Evolutionary conservation across 2,888 invertebrate genomes (phyloP).

Genomic region (Alcis repandata): DNA sequence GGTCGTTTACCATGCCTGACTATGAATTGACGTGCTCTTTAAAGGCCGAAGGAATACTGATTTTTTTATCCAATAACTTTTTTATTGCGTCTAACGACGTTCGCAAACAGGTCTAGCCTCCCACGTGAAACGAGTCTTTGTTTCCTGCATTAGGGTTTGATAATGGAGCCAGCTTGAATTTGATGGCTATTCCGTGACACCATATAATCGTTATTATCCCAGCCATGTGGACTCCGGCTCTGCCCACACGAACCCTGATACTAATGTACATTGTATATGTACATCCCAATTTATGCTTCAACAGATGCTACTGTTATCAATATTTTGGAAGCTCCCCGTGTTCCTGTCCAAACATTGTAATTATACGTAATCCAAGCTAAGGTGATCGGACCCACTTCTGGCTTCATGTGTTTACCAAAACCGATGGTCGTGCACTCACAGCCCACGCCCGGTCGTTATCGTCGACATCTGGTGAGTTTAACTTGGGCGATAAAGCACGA

Average conservation of each 20-base stretch:
- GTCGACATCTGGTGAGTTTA: slow-evolving; percentile 51
- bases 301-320: slow-evolving; percentile 39
- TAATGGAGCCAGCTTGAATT: slow-evolving; percentile 46
- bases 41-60: background rate
- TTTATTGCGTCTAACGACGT: slow-evolving; percentile 6
- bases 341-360: slow-evolving; percentile 1
- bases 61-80: background rate
- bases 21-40: no score
- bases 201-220: slow-evolving; percentile 43
- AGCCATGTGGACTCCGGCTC: slow-evolving; percentile 41
- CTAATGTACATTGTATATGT: slow-evolving; percentile 47
- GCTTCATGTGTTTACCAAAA: slow-evolving; percentile 47
- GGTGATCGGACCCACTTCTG: slow-evolving; percentile 48
- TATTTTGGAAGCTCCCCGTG: slow-evolving; percentile 27
- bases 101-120: slow-evolving; percentile 37
- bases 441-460: slow-evolving; percentile 49
- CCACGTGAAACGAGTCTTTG: slow-evolving; percentile 48
- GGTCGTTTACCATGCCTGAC: background rate
- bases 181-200: slow-evolving; percentile 49
- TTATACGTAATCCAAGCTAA: slow-evolving; percentile 7
- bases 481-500: slow-evolving; percentile 45
- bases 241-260: slow-evolving; percentile 45
- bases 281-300: slow-evolving; percentile 45
- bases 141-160: slow-evolving; percentile 43
- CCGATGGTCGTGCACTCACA: slow-evolving; percentile 46